phyloP scores from a whole-genome alignment of 2,113 vertebrate genomes.

The Columba janthina region DNA sequence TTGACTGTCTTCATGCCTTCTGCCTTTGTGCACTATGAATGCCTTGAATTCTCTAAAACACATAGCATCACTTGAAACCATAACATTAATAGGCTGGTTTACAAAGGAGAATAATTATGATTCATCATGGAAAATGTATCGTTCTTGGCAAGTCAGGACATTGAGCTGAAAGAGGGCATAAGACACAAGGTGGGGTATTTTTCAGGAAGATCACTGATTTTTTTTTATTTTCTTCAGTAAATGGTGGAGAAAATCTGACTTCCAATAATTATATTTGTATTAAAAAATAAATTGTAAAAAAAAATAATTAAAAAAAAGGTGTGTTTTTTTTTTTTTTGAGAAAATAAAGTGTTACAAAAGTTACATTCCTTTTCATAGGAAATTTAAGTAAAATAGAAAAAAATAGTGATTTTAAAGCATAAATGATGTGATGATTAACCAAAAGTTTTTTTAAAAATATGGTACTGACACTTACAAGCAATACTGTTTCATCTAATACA shows the following conservation, averaged over 20 bases:
- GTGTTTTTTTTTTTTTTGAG: background rate
- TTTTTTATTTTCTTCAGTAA: background rate
- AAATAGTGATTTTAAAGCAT: background rate
- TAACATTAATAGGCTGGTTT: background rate
- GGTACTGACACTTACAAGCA: background rate
- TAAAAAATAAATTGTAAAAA: background rate
- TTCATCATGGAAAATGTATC: background rate
- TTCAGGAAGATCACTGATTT: background rate
- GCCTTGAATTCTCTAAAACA: background rate
- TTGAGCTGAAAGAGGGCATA: background rate
- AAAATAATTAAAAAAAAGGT: background rate
- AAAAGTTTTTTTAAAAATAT: background rate
- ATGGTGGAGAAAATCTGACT: background rate
- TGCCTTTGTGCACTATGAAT: background rate
- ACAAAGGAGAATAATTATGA: background rate
- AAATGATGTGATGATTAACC: background rate
- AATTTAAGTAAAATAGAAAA: background rate
- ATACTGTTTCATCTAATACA: background rate
- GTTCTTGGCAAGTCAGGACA: rapidly evolving
- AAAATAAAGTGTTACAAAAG: background rate
- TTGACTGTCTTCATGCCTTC: background rate
- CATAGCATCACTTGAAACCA: background rate
- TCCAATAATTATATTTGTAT: background rate
- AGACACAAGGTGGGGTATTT: background rate
- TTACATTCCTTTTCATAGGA: background rate